These are phyloP conservation scores for Aspidiotus rigidus DNA, from an alignment of 2,888 invertebrate genomes.

Conservation along the genomic window DNA sequence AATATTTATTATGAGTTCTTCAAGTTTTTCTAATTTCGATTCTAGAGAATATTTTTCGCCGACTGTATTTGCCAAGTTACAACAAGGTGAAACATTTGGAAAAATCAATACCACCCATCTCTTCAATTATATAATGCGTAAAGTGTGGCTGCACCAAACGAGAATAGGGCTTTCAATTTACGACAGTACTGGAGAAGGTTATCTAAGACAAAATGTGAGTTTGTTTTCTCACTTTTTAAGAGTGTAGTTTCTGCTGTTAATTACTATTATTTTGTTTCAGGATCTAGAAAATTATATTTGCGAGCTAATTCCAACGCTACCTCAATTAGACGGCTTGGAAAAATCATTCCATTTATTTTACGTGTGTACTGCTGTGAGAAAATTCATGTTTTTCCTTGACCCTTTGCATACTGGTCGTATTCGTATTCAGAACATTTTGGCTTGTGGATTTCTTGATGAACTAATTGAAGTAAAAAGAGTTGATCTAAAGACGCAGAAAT, in stretches of 20 bases:
- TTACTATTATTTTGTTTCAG: constrained; percentile 46
- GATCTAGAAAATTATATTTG: constrained; percentile 91
- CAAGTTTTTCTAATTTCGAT: constrained; percentile 35
- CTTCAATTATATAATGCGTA: constrained; percentile 90
- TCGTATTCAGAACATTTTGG: constrained; percentile 81
- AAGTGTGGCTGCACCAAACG: constrained; percentile 91
- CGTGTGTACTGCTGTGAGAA: constrained; percentile 88
- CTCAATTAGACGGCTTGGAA: constrained; percentile 80
- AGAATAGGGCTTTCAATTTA: constrained; percentile 86
- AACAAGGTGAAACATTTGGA: constrained; percentile 76
- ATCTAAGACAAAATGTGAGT: constrained; percentile 67
- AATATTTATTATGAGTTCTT: background rate
- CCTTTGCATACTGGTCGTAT: constrained; percentile 78
- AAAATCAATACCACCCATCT: constrained; percentile 78
- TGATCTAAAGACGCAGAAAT: background rate
- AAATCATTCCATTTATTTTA: constrained; percentile 93
- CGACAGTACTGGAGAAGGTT: constrained; percentile 86
- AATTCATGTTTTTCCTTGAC: constrained; percentile 93
- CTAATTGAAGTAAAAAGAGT: constrained; percentile 59
- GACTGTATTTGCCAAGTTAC: constrained; percentile 75
- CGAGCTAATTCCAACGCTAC: constrained; percentile 83
- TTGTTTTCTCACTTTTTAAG: background rate
- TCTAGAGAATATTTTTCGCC: constrained; percentile 71
- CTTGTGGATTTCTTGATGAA: constrained; percentile 86
- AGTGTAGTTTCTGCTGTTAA: background rate